These are phyloP conservation scores for Passerina amoena DNA, from an alignment of 2,113 vertebrate genomes.

Conservation along the genomic window DNA sequence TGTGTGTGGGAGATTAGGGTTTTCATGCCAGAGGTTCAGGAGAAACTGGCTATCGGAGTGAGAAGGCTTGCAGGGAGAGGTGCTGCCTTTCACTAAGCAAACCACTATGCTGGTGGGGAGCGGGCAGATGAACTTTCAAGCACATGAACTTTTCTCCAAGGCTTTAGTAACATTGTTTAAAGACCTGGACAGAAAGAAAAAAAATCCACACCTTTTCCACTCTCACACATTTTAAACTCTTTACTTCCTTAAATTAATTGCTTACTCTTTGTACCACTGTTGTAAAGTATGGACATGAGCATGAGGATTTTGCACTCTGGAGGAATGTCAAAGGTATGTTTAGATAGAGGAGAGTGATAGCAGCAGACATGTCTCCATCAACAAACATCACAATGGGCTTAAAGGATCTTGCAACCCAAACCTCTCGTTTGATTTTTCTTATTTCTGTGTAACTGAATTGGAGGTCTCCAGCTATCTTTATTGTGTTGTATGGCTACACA, in stretches of 20 bases:
- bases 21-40: neutral
- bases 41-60: neutral
- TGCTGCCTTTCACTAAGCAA: neutral
- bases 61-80: neutral
- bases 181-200: neutral
- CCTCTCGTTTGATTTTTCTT: neutral
- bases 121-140: neutral
- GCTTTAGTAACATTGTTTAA: neutral
- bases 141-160: neutral
- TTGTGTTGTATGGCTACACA: neutral
- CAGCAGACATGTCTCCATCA: neutral
- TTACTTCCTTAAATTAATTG: neutral
- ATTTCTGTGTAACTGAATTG: neutral
- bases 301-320: neutral
- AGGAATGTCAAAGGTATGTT: neutral
- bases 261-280: neutral
- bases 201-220: neutral
- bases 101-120: neutral
- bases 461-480: neutral
- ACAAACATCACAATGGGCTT: neutral
- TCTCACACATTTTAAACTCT: neutral
- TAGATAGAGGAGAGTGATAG: neutral
- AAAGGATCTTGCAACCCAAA: neutral
- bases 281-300: neutral
- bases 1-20: fast-evolving